Base-by-base conservation (phyloP, 2,113 vertebrate genomes). In the Microtus pennsylvanicus region DNA sequence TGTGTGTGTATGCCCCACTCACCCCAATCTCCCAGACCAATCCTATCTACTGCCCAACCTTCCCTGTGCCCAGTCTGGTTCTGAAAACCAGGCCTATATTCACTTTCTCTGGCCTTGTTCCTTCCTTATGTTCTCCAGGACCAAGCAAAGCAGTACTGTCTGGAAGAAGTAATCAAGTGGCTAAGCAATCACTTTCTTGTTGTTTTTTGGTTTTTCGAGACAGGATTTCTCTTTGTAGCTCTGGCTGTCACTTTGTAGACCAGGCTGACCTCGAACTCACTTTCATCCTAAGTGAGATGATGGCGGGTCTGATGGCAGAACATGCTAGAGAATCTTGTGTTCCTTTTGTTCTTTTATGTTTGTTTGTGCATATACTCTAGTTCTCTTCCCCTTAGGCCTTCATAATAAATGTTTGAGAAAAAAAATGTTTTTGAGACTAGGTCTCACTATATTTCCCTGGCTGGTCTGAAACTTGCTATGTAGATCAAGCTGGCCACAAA, bases 101-200 rank as follows among this genome's bases (percentile, higher is more conserved):
- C 35, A 89, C 58, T 7, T 90, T 67, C 80, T 63, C 65, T 91
- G 83, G 67, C 87, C 11, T 88, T 91, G 35, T 93, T 47, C 33
- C 42, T 42, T 52, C 88, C 81, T 87, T 16, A 4, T 21, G 22
- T 30, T 83, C 78, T 95, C 78, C 0, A 89, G 50, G 52, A 89
- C 47, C 55, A 91, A 97, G 58, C 28, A 42, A 93, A n/a, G 65
- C 74, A 89, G 45, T 28, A 7, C 24, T 92, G 28, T 47, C 33
- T 58, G 87, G 26, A 65, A 77, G 35, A 92, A 61, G 75, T 88
- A 77, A 94, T 52, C 85, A 83, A 94, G 76, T 16, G 61, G 69
- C 47, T 80, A 86, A 82, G 50, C 76, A 55, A 95, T 88, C 17
- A 58, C 55, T 58, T 58, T 58, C 55, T 58, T 58, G 55, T 58